These are phyloP conservation scores for Lycia hirtaria DNA, from an alignment of 2,888 invertebrate genomes.

Conservation along the genomic window DNA sequence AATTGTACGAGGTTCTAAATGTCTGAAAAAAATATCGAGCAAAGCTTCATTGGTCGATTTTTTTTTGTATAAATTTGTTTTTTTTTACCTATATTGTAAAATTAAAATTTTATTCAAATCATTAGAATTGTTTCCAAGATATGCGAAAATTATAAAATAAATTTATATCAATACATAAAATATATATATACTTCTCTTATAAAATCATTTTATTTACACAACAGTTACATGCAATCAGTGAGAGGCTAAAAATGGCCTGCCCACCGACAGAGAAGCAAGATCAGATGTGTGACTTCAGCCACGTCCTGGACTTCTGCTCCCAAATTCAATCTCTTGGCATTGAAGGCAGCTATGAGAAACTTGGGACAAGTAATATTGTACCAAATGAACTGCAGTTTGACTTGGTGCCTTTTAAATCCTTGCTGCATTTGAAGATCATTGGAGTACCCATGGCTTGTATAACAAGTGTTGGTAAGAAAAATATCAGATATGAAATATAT, in stretches of 20 bases:
- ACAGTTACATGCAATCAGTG: constrained; percentile 95
- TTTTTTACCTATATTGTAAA: too few relatives aligned
- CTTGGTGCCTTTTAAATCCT: constrained; percentile 92
- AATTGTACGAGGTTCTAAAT: too few relatives aligned
- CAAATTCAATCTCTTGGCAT: constrained; percentile 89
- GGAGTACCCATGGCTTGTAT: constrained; percentile 89
- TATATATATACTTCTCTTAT: too few relatives aligned
- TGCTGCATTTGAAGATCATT: constrained; percentile 89
- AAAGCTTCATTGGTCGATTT: too few relatives aligned
- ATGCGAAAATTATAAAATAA: too few relatives aligned
- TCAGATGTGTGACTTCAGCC: constrained; percentile 94
- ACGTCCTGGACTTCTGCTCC: constrained; percentile 94
- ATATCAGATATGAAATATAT: neutral
- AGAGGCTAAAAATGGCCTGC: constrained; percentile 94
- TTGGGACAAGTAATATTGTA: constrained; percentile 93
- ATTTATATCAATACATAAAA: too few relatives aligned
- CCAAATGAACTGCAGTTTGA: constrained; percentile 93
- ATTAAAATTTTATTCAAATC: too few relatives aligned
- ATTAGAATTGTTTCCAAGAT: too few relatives aligned
- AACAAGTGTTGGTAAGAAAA: constrained; percentile 83
- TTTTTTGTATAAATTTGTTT: too few relatives aligned
- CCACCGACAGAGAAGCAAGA: constrained; percentile 92
- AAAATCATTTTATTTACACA: neutral
- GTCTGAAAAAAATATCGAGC: too few relatives aligned
- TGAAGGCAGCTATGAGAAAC: constrained; percentile 87